Evolutionary conservation across 2,113 vertebrate species (phyloP), one percentile per base, ranked within the genome.

Genomic region (Ceuthmochares aereus): DNA sequence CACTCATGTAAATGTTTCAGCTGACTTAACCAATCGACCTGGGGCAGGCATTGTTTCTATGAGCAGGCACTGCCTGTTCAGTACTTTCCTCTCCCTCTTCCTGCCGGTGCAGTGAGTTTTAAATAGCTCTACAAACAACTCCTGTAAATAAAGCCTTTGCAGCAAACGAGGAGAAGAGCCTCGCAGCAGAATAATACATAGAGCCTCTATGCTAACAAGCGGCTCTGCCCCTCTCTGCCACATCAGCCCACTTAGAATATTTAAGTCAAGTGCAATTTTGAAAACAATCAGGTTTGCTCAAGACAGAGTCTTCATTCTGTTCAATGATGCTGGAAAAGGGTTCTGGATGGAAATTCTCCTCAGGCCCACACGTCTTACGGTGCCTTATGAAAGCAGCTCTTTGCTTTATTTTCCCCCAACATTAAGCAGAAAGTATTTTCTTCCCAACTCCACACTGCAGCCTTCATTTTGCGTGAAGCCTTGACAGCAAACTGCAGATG

Each of bases 261-360:
- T 67, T 64, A 73, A 96, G 89, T 95, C 91, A 32, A 81, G 92
- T 59, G 84, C 84, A 82, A 77, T 96, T 88, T 42, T 81, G 91
- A 54, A 95, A 94, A 90, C 95, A 89, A 94, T 90, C 77, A 86
- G 79, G 72, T 94, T 64, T 43, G 68, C 78, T 18, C 3, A 3
- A 78, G 95, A 69, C 75, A 55, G 80, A 18, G 1, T 67, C 91
- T 87, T 70, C 12, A 6, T 72, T 94, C 95, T 9, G 45, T 25
- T 32, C 47, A 34, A 37, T 6, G 72, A 69, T 8, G 84, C 84
- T 47, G 89, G 78, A 75, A 49, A 37, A 29, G 43, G 83, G 89
- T 55, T 67, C 76, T 9, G 58, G 86, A 73, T 1, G 4, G 89
- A 25, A 88, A 89, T 76, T 32, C 92, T 37, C 51, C 63, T 3